These are phyloP conservation scores for Psittacula echo DNA, from an alignment of 2,797 vertebrate species.

Conservation along the genomic window DNA sequence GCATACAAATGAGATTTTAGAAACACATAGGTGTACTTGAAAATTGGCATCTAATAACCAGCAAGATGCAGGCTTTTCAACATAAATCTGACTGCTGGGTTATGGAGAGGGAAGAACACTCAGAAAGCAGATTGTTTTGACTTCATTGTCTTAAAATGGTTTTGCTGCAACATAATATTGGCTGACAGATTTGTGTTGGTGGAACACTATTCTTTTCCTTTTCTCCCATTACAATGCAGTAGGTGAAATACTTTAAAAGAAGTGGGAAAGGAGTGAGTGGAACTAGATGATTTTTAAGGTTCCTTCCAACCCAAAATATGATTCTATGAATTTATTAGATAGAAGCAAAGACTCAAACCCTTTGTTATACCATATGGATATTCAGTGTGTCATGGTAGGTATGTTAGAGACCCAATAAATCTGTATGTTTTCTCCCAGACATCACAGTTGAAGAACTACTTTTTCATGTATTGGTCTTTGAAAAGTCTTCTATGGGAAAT, in stretches of 20 bases:
- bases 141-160: background rate
- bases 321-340: background rate
- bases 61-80: background rate
- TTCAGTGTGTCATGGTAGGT: background rate
- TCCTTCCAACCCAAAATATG: background rate
- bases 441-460: background rate
- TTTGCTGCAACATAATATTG: background rate
- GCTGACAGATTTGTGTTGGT: background rate
- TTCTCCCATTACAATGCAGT: background rate
- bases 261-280: background rate
- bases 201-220: background rate
- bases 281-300: background rate
- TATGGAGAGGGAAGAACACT: background rate
- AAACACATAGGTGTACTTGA: background rate
- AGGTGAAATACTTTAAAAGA: background rate
- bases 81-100: background rate
- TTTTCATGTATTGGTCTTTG: background rate
- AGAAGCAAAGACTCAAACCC: background rate
- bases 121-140: background rate
- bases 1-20: background rate
- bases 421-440: background rate
- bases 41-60: background rate
- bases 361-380: background rate
- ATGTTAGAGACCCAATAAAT: background rate
- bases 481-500: background rate